A percentile compares a stretch with the other conserved stretches of the same genome.
Conservation (phyloP, 1,140 invertebrate species). For the Spodoptera litura region DNA sequence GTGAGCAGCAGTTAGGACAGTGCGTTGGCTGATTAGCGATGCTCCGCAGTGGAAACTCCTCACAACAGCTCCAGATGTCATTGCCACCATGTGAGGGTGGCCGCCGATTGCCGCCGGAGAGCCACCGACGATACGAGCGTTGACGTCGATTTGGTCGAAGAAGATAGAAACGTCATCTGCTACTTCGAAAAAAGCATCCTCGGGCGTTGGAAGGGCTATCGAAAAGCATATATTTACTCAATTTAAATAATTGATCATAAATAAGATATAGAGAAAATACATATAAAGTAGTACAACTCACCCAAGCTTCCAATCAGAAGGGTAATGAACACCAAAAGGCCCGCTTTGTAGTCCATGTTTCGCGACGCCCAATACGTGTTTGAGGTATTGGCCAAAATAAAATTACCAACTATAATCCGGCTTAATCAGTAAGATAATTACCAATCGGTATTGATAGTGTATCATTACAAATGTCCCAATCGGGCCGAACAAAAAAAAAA, state of each 20-base stretch:
- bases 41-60: slow-evolving; percentile 69
- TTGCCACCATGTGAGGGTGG: slow-evolving; percentile 69
- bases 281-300: not conserved
- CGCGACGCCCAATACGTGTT: slow-evolving; percentile 17
- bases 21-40: slow-evolving; percentile 61
- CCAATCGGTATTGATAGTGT: too few species aligned
- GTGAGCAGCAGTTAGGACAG: slow-evolving; percentile 73
- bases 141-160: slow-evolving; percentile 35
- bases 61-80: slow-evolving; percentile 57
- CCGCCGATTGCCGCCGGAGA: slow-evolving; percentile 35
- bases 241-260: too few species aligned
- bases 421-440: too few species aligned
- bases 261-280: too few species aligned
- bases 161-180: slow-evolving; percentile 30
- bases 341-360: slow-evolving; percentile 39
- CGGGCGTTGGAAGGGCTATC: slow-evolving; percentile 19
- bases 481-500: too few species aligned
- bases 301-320: slow-evolving; percentile 29
- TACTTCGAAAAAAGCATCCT: not conserved
- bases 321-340: slow-evolving; percentile 20
- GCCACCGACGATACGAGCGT: slow-evolving; percentile 51
- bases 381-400: not conserved
- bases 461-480: too few species aligned
- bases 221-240: too few species aligned
- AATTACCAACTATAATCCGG: too few species aligned